Percentiles rank a stretch among this genome's conserved stretches.
Conservation (phyloP, 53 echinoderm and acorn worm genomes). For the Actinopyga echinites region DNA sequence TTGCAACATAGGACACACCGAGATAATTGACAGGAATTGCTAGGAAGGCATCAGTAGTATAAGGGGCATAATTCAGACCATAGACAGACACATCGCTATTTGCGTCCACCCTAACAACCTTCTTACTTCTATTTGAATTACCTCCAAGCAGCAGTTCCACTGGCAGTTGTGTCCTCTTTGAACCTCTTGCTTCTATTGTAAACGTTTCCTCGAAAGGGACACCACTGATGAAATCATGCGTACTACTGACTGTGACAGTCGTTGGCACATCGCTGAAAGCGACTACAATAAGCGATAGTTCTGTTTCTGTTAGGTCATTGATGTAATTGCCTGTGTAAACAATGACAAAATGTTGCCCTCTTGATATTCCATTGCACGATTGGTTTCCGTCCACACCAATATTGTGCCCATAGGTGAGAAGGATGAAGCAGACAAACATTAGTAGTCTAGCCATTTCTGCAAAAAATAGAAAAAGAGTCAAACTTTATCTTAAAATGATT, state of each 20-base stretch:
- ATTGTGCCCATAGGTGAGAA: no score
- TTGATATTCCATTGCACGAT: neutral
- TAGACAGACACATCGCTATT: slow-evolving; percentile 55
- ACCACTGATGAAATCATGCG: neutral
- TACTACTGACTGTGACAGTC: slow-evolving; percentile 4
- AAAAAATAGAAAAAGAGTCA: no score
- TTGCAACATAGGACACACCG: slow-evolving; percentile 53
- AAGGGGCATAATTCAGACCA: slow-evolving; percentile 47
- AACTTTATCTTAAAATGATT: no score
- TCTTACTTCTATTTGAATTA: slow-evolving; percentile 22
- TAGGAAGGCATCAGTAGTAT: slow-evolving; percentile 64
- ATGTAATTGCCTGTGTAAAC: neutral
- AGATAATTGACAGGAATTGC: slow-evolving; percentile 58
- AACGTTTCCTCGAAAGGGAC: neutral
- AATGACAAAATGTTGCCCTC: neutral
- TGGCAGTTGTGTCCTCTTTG: neutral
- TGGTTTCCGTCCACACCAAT: no score
- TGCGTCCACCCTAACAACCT: slow-evolving; percentile 51
- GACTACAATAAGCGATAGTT: slow-evolving; percentile 21
- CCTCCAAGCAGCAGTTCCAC: neutral
- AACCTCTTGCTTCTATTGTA: neutral
- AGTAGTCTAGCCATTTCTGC: no score
- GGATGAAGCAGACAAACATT: no score
- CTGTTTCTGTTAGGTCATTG: neutral
- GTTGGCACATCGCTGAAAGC: neutral